Base-by-base conservation (phyloP, 2,888 invertebrate species). In the Euspilapteryx auroguttella region DNA sequence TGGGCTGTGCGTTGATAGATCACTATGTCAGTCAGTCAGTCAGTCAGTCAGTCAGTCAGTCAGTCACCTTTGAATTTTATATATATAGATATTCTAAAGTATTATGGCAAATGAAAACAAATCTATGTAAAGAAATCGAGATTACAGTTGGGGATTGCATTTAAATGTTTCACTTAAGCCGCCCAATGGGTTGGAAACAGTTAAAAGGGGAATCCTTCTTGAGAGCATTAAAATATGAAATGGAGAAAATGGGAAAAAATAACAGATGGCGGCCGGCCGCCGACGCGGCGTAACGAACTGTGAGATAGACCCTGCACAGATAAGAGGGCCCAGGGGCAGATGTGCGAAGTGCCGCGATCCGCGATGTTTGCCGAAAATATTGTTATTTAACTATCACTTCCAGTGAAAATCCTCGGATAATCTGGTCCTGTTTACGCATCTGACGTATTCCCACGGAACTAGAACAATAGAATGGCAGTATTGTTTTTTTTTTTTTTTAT, bases 351-450 rank as follows among this genome's bases (percentile, higher is more conserved):
- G n/a, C n/a, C n/a, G n/a, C n/a, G n/a, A 53, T 53, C 54, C 61
- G 59, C 54, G 58, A n/a, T 69, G 64, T 69, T 68, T 69, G 58
- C 54, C 45, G 54, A 55, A 65, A 68, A 68, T 63, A 66, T 65
- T 66, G 57, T 61, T 73, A 63, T 71, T 73, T 71, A 59, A 57
- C 53, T 62, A 65, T 68, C 57, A 63, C 64, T 68, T 64, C 64
- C 58, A 53, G 44, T 43, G 49, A 64, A 66, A 69, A 5, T 71
- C 65, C 59, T 52, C 41, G 53, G 53, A 63, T 69, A 59, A 65
- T 63, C 62, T 57, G 48, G 46, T 45, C 49, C 49, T 64, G 59
- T 63, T 64, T 65, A 47, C 48, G 38, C 44, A 51, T 55, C 48
- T 48, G 54, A 53, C 53, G 48, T 46, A 48, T 32, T 29, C 28